Conservation (phyloP, 2,797 vertebrate genomes). For the Sphenopsis melanotis region DNA sequence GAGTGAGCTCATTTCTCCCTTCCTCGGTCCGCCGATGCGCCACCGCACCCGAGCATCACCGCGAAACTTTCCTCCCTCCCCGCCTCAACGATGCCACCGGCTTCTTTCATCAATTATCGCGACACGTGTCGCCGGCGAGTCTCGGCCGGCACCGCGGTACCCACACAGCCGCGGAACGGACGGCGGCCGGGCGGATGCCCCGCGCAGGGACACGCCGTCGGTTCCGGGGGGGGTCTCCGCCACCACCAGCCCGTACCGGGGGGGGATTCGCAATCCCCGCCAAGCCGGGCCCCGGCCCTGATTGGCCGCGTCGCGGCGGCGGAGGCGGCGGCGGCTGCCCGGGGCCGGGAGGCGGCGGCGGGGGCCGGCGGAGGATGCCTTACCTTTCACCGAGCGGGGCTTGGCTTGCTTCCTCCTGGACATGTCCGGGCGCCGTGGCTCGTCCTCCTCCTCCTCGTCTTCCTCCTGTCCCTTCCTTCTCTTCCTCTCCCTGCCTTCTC, state of each 20-base stretch:
- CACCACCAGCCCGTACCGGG: background rate
- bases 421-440: slow-evolving; percentile 79
- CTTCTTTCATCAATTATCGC: slow-evolving; percentile 25
- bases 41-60: background rate
- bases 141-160: background rate
- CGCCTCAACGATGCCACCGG: background rate
- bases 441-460: slow-evolving; percentile 47
- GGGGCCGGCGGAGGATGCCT: slow-evolving; percentile 60
- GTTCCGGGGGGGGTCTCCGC: background rate
- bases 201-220: background rate
- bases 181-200: background rate
- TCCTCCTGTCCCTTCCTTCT: slow-evolving; percentile 45
- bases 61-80: slow-evolving; percentile 32
- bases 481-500: slow-evolving; percentile 63
- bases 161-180: background rate
- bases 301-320: slow-evolving; percentile 74
- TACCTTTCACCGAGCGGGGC: slow-evolving; percentile 98
- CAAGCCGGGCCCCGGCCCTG: slow-evolving; percentile 74
- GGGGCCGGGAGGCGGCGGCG: background rate
- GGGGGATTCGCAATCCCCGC: slow-evolving; percentile 76
- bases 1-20: background rate
- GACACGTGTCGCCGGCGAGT: slow-evolving; percentile 21
- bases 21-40: background rate
- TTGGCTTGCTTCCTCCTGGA: slow-evolving; percentile 98
- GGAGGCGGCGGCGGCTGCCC: background rate